phyloP scores from a whole-genome alignment of 2,888 invertebrate species.

The Habrosyne pyritoides region DNA sequence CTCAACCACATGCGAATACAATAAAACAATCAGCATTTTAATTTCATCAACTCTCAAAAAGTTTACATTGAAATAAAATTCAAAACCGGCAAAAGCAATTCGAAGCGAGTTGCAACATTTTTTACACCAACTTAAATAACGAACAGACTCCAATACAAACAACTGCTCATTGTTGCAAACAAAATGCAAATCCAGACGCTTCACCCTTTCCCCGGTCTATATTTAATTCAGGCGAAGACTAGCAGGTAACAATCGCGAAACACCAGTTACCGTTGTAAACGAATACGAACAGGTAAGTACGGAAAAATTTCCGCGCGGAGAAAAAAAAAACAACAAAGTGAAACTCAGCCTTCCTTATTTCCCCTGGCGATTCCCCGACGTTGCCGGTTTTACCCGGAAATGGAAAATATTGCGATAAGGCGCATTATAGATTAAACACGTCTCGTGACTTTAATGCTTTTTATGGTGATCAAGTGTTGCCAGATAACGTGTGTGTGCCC shows the following conservation, averaged over 20 bases:
- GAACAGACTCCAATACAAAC: conserved; percentile 56
- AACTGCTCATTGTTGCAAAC: conserved; percentile 67
- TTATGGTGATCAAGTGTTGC: conserved; percentile 63
- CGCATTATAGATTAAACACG: conserved; percentile 82
- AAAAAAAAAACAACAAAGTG: conserved; percentile 77
- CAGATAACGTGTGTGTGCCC: conserved; percentile 54
- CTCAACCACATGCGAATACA: too few species aligned
- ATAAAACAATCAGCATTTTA: too few species aligned
- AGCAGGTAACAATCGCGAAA: conserved; percentile 74
- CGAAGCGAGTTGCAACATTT: background rate
- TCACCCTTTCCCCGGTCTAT: conserved; percentile 75
- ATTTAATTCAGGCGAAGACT: conserved; percentile 77
- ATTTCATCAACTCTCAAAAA: too few species aligned
- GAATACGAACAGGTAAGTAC: conserved; percentile 79
- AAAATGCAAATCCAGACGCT: conserved; percentile 79
- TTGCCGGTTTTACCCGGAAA: conserved; percentile 75
- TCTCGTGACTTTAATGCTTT: conserved; percentile 70
- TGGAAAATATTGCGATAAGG: conserved; percentile 84
- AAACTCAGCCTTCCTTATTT: conserved; percentile 82
- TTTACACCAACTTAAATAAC: conserved; percentile 42
- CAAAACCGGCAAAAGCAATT: background rate
- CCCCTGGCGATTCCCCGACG: conserved; percentile 78
- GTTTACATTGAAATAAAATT: background rate
- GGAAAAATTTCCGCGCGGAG: conserved; percentile 65
- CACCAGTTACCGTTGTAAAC: conserved; percentile 79